These are phyloP conservation scores for Syngnathus typhle DNA, from an alignment of 2,113 vertebrate species.

Conservation along the genomic window DNA sequence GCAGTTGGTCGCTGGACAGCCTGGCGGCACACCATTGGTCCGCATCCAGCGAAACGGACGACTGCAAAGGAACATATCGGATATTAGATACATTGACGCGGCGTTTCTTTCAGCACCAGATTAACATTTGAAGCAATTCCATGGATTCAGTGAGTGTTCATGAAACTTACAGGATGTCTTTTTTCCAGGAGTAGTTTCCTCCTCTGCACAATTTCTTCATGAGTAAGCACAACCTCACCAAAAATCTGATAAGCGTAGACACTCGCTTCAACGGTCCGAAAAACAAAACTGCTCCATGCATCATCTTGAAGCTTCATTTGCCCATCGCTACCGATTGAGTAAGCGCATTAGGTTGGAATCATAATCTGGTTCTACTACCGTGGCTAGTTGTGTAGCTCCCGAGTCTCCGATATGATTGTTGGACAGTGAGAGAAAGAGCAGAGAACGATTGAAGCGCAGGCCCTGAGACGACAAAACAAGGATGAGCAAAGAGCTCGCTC, in stretches of 20 bases:
- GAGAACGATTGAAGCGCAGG: slow-evolving; percentile 76
- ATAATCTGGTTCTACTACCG: slow-evolving; percentile 19
- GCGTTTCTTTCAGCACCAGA: neutral
- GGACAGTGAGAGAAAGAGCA: slow-evolving; percentile 77
- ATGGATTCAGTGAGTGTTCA: neutral
- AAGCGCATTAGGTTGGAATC: too few species aligned
- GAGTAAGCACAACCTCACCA: slow-evolving; percentile 72
- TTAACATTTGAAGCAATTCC: neutral
- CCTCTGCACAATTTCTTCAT: slow-evolving; percentile 77
- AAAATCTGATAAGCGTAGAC: slow-evolving; percentile 69
- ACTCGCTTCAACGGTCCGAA: neutral
- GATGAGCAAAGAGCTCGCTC: too few species aligned
- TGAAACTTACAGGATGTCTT: slow-evolving; percentile 31
- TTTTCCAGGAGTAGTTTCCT: slow-evolving; percentile 68
- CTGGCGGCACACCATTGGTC: slow-evolving; percentile 46
- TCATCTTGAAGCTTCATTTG: too few species aligned
- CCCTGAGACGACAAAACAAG: slow-evolving; percentile 63
- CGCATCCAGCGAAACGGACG: slow-evolving; percentile 12
- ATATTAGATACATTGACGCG: neutral
- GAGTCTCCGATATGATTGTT: slow-evolving; percentile 78
- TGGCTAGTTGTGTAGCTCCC: slow-evolving; percentile 72
- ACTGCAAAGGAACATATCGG: slow-evolving; percentile 17
- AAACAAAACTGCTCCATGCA: too few species aligned
- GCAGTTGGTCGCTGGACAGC: slow-evolving; percentile 27
- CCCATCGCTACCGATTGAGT: too few species aligned